Evolutionary conservation across 2,113 vertebrate genomes (phyloP), one percentile per base, ranked within the genome.

Genomic region (Galemys pyrenaicus): DNA sequence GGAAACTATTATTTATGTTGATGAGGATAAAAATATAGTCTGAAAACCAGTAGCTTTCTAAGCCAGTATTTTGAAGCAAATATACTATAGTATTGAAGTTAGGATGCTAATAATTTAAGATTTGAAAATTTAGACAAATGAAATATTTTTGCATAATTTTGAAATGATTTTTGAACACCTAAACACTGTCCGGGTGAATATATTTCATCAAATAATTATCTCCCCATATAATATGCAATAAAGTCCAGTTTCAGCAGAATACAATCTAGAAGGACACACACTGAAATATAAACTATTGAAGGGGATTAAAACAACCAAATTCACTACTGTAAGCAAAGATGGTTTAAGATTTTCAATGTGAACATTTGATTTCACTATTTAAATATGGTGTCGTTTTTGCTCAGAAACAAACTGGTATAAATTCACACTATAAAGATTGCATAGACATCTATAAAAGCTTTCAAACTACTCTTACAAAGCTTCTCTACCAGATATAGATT

Each of bases 391-490:
- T 0, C 0, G n/a, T 68, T 90, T 6, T 83, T 64, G 16, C 26
- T 62, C 54, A 30, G 41, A 87, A 97, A 86, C 39, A 87, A 87
- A 30, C n/a, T 22, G 3, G 41, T 58, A 32, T 70, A 71, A 96
- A 82, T 79, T 91, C 49, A 82, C 46, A 19, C 65, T 78, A 89
- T 95, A 97, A 97, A 97, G 91, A 95, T 64, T 96, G 74, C 0
- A 94, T 79, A 92, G 96, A 65, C 94, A 97, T 24, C 17, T 91
- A 60, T 44, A 74, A 89, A 90, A 10, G 90, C 96, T 95, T 87
- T 97, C 95, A 96, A 84, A 96, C 85, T 97, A 60, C 83, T 90
- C 79, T 0, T 94, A 96, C 95, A 97, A 95, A 97, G 97, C 96
- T 96, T 95, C 88, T 22, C 83, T 54, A 83, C 28, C 91, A 97